Conservation (phyloP, 2,113 vertebrate genomes). For the Lepisosteus osseus region DNA sequence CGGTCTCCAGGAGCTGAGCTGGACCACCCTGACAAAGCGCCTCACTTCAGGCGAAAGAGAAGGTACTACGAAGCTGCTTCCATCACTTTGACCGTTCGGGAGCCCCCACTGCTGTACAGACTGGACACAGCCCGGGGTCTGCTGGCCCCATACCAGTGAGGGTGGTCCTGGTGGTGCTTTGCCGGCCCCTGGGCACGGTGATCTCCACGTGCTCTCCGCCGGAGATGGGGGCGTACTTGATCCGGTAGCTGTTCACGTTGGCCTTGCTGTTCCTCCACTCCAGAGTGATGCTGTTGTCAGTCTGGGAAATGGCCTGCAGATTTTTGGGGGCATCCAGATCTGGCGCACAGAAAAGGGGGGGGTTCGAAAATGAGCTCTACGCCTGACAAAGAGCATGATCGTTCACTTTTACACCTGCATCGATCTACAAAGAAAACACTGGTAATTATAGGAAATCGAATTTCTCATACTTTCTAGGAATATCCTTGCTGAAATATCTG, state of each 20-base stretch:
- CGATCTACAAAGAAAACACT: too few relatives aligned
- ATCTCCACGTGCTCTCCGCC: slow-evolving; percentile 87
- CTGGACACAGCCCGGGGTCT: too few relatives aligned
- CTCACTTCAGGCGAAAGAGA: too few relatives aligned
- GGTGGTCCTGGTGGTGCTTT: slow-evolving; percentile 76
- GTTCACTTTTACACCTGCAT: background rate
- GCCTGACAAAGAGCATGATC: background rate
- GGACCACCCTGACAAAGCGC: too few relatives aligned
- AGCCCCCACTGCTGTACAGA: too few relatives aligned
- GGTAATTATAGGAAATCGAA: too few relatives aligned
- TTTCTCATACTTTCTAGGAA: too few relatives aligned
- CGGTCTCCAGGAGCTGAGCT: too few relatives aligned
- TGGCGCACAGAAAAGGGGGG: slow-evolving; percentile 40
- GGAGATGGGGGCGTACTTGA: slow-evolving; percentile 91
- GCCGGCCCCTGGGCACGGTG: slow-evolving; percentile 71
- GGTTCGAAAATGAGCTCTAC: background rate
- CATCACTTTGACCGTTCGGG: too few relatives aligned
- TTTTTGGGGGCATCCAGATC: slow-evolving; percentile 88
- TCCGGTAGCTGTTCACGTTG: slow-evolving; percentile 75
- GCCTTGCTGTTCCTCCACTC: slow-evolving; percentile 90
- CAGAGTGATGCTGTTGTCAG: slow-evolving; percentile 86
- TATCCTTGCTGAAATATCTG: too few relatives aligned
- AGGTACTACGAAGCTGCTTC: too few relatives aligned
- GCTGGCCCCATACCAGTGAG: slow-evolving; percentile 72
- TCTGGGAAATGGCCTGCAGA: slow-evolving; percentile 77